Evolutionary conservation across 1,140 invertebrate species (phyloP).

Genomic region (Leptopilina clavipes): DNA sequence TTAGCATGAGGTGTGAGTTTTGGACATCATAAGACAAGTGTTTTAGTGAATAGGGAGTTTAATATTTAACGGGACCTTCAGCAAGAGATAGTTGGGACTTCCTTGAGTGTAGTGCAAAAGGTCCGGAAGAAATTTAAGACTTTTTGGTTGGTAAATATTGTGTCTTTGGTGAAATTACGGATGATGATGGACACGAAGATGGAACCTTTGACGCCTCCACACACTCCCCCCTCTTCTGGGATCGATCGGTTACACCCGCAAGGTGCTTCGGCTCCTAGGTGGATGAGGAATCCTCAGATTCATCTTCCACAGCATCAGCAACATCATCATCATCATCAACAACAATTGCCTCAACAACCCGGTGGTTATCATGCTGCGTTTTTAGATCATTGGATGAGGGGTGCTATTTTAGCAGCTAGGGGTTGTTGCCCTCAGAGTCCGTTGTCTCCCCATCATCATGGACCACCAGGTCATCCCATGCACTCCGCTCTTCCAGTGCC

Average conservation of each 20-base stretch:
- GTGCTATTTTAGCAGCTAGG: constrained; percentile 75
- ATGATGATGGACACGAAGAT: constrained; percentile 63
- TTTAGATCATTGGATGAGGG: constrained; percentile 84
- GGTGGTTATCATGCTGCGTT: constrained; percentile 76
- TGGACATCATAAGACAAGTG: background rate
- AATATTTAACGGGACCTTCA: background rate
- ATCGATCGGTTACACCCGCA: constrained; percentile 72
- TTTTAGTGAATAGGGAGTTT: background rate
- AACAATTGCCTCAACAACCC: constrained; percentile 49
- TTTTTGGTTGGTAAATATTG: constrained; percentile 36
- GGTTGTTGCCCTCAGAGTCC: constrained; percentile 61
- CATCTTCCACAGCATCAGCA: constrained; percentile 38
- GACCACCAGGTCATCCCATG: constrained; percentile 48
- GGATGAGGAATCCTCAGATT: constrained; percentile 50
- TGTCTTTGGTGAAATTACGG: constrained; percentile 12
- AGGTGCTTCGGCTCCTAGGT: constrained; percentile 51
- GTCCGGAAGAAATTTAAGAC: background rate
- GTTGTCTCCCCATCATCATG: constrained; percentile 57
- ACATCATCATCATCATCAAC: constrained; percentile 52
- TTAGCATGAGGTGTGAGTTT: too few relatives aligned
- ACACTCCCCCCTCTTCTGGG: constrained; percentile 77
- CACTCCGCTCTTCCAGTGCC: constrained; percentile 74
- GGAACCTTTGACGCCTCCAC: constrained; percentile 80
- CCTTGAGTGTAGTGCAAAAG: background rate
- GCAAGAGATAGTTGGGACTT: background rate